A percentile compares a stretch with the other conserved stretches of the same genome.
phyloP scores from a whole-genome alignment of 1,140 invertebrate species.

The Drosophila micromelanica region DNA sequence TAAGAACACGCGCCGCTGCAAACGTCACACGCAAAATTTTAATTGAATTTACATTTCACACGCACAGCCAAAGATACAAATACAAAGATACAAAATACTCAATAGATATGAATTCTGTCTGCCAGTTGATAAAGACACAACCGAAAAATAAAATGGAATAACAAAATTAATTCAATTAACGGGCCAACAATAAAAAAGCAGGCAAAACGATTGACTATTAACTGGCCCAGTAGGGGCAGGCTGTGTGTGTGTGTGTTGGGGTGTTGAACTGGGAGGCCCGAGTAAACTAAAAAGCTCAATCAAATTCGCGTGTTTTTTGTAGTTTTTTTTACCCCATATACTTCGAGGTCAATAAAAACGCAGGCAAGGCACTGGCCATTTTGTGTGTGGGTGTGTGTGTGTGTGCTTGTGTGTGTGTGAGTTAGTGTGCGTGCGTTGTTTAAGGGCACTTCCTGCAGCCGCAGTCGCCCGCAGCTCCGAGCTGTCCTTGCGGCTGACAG shows the following conservation, averaged over 20 bases:
- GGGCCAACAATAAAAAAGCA: conserved; percentile 57
- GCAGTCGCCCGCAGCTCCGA: background rate
- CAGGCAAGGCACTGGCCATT: conserved; percentile 23
- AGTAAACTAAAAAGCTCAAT: conserved; percentile 63
- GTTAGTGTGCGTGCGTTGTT: conserved; percentile 55
- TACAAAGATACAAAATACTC: conserved; percentile 9
- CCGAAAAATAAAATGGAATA: conserved; percentile 4
- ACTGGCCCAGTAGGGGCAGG: conserved; percentile 10
- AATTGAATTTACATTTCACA: conserved; percentile 75
- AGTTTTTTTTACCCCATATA: background rate
- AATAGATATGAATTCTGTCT: conserved; percentile 50
- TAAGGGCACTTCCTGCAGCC: conserved; percentile 62
- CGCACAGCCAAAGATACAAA: conserved; percentile 13
- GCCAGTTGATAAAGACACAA: conserved; percentile 60
- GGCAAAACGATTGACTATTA: conserved; percentile 59
- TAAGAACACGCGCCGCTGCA: conserved; percentile 34
- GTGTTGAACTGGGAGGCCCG: background rate
- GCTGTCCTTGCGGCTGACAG: conserved; percentile 56
- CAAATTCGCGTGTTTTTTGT: conserved; percentile 58
- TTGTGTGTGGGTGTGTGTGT: background rate
- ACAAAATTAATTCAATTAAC: conserved; percentile 77
- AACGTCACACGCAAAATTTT: conserved; percentile 76
- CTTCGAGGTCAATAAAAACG: conserved; percentile 38
- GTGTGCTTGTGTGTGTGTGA: conserved; percentile 5
- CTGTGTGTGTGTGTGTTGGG: no score